Evolutionary conservation across 2,113 vertebrate genomes (phyloP).

Genomic region (Falcunculus frontatus): DNA sequence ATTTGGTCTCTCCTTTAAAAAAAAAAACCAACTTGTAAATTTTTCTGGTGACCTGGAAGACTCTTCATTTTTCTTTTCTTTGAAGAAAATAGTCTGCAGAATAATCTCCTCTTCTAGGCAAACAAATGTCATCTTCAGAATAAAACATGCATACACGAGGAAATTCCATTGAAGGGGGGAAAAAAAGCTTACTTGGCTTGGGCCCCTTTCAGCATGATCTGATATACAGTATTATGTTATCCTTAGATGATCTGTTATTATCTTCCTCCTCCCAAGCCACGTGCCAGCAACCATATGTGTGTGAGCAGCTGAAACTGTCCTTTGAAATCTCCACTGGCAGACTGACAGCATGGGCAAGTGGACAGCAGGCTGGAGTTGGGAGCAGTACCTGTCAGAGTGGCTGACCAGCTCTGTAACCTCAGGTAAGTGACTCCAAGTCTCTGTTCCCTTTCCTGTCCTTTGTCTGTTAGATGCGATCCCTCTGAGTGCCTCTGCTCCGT

Average conservation of each 20-base stretch:
- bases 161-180: not conserved
- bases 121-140: not conserved
- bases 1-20: not conserved
- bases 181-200: not conserved
- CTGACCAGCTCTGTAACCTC: not conserved
- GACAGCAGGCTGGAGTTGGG: not conserved
- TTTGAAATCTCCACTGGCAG: not conserved
- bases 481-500: rapidly evolving
- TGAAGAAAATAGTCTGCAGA: not conserved
- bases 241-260: constrained; percentile 35
- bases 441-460: not conserved
- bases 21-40: not conserved
- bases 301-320: not conserved
- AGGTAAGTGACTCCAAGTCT: not conserved
- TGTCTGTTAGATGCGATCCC: not conserved
- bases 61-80: not conserved
- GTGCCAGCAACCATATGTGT: not conserved
- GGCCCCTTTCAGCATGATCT: not conserved
- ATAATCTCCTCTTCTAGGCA: constrained; percentile 1
- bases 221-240: not conserved
- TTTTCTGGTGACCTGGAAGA: not conserved
- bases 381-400: not conserved
- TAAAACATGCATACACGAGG: not conserved
- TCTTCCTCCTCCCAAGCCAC: not conserved
- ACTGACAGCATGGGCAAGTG: not conserved